Percentiles rank a stretch among this genome's conserved stretches.
These are phyloP conservation scores for Bedellia somnulentella DNA, from an alignment of 2,888 invertebrate species.

Conservation along the genomic window DNA sequence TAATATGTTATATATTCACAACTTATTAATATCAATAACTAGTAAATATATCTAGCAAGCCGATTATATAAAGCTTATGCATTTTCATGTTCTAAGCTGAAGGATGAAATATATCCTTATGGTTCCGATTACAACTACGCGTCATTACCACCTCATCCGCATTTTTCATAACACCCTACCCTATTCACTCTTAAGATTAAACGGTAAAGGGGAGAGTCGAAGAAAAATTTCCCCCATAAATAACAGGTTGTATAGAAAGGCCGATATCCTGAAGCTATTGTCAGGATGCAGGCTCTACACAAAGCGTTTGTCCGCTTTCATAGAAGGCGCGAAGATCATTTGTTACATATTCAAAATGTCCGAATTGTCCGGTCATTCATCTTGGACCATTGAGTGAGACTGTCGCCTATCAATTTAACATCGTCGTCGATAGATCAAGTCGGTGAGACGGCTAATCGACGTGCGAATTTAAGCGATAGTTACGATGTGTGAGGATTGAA, in stretches of 20 bases:
- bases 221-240: slow-evolving; percentile 14
- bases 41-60: no score
- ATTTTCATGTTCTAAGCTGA: no score
- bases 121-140: no score
- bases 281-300: slow-evolving; percentile 25
- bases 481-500: no score
- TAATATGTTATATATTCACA: no score
- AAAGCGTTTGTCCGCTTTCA: slow-evolving; percentile 22
- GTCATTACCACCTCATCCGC: no score
- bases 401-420: slow-evolving; percentile 31
- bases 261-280: slow-evolving; percentile 15
- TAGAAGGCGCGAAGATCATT: slow-evolving; percentile 27
- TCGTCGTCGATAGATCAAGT: slow-evolving; percentile 25
- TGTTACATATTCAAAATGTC: slow-evolving; percentile 39
- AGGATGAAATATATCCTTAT: no score
- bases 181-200: slow-evolving; percentile 2
- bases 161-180: no score
- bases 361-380: slow-evolving; percentile 33
- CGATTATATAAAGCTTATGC: no score
- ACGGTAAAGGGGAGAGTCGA: not conserved
- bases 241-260: slow-evolving; percentile 16
- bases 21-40: no score
- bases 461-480: not conserved
- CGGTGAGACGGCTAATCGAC: not conserved
- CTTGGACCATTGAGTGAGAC: slow-evolving; percentile 30